A percentile compares a stretch with the other conserved stretches of the same genome.
phyloP scores from a whole-genome alignment of 2,888 invertebrate species.

The Falcaria lacertinaria region DNA sequence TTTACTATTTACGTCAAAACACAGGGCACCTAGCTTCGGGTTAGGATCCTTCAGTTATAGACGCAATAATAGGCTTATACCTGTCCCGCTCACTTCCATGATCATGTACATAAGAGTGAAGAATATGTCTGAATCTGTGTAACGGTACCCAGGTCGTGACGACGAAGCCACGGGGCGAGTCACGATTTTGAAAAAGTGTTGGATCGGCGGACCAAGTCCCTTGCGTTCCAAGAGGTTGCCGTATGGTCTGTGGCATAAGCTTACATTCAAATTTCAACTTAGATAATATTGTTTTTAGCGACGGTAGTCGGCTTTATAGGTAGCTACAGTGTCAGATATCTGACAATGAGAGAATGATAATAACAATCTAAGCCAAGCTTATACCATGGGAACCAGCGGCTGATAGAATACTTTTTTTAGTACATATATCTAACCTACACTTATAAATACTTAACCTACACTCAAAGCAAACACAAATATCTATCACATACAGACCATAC shows the following conservation, averaged over 20 bases:
- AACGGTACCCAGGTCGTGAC: conserved; percentile 75
- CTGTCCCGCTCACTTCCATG: conserved; percentile 41
- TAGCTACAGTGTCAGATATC: too few species aligned
- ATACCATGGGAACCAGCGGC: too few species aligned
- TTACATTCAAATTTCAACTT: background rate
- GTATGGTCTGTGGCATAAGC: conserved; percentile 35
- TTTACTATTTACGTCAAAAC: conserved; percentile 25
- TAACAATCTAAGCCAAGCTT: too few species aligned
- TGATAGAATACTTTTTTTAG: too few species aligned
- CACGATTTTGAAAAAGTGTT: conserved; percentile 78
- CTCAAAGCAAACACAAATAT: too few species aligned
- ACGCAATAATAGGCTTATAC: conserved; percentile 23
- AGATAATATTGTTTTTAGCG: background rate
- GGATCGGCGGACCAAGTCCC: conserved; percentile 51
- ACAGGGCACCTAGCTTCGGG: conserved; percentile 19
- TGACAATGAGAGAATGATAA: too few species aligned
- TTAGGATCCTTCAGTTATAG: conserved; percentile 33
- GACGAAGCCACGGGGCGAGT: conserved; percentile 60
- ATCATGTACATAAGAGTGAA: conserved; percentile 38
- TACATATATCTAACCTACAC: too few species aligned
- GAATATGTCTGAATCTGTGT: conserved; percentile 36
- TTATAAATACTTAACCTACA: too few species aligned
- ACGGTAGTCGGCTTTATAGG: too few species aligned
- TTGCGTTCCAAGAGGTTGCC: conserved; percentile 44
- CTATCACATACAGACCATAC: too few species aligned